These are phyloP conservation scores for Caenorhabditis doughertyi DNA, from an alignment of 2,888 invertebrate genomes.

Conservation along the genomic window DNA sequence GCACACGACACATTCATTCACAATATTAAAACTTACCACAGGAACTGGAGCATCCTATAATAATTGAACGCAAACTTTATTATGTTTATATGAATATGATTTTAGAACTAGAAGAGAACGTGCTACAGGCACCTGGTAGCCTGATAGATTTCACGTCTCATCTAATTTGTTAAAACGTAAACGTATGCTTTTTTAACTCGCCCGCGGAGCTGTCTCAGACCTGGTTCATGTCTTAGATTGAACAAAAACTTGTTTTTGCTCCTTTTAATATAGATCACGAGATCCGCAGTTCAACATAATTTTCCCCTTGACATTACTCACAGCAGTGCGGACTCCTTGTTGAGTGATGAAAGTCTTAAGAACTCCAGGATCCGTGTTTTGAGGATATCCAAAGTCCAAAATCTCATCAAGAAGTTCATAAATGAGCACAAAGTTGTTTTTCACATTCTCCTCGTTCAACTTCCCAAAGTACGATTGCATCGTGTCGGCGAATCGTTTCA, in stretches of 20 bases:
- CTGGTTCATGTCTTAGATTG: no score
- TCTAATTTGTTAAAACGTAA: no score
- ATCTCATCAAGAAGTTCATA: conserved; percentile 99
- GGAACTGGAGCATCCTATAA: conserved; percentile 69
- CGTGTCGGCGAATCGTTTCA: conserved; percentile 92
- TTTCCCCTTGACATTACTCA: conserved; percentile 70
- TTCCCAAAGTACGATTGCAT: conserved; percentile 99
- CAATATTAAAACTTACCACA: conserved; percentile 65
- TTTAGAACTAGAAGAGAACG: no score
- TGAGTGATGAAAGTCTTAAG: conserved; percentile 99
- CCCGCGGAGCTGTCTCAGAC: no score
- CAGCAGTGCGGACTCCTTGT: conserved; percentile 89
- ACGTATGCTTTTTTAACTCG: no score
- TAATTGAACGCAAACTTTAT: no score
- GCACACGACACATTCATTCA: conserved; percentile 36
- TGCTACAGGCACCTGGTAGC: no score
- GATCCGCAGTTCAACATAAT: no score
- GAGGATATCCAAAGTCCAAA: conserved; percentile 99
- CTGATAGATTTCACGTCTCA: no score
- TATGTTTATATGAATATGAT: no score
- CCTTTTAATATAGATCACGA: no score
- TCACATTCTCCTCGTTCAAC: conserved; percentile 99
- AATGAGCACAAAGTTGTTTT: conserved; percentile 99
- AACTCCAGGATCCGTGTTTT: conserved; percentile 99
- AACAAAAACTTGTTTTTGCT: no score